Percentiles rank a stretch among this genome's conserved stretches.
Conservation (phyloP, 2,888 invertebrate species). For the Agrochola litura region DNA sequence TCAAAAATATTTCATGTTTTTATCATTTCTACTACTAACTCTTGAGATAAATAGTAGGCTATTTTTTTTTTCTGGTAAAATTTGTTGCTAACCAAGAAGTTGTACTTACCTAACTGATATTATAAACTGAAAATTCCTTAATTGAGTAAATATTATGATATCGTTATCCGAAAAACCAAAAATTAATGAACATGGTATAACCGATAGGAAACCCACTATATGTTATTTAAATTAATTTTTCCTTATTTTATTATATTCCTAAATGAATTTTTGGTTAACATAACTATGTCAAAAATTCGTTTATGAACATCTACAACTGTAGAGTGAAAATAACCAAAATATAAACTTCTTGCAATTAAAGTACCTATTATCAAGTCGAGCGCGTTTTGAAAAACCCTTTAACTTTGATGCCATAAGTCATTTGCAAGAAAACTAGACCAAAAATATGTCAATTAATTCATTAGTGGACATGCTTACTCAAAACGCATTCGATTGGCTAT, state of each 20-base stretch:
- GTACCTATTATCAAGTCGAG: not conserved
- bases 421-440: not conserved
- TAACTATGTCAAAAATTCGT: not conserved
- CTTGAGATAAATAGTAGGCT: not conserved
- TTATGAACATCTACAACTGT: not conserved
- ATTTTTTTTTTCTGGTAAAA: not conserved
- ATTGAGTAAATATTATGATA: not conserved
- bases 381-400: not conserved
- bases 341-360: not conserved
- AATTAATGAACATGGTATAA: slow-evolving; percentile 1
- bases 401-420: not conserved
- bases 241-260: slow-evolving; percentile 2
- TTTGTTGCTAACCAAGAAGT: slow-evolving; percentile 13
- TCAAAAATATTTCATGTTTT: not conserved
- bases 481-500: not conserved
- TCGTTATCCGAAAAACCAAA: not conserved
- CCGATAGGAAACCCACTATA: not conserved
- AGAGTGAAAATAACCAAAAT: not conserved
- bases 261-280: not conserved
- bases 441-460: not conserved
- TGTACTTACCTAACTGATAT: not conserved
- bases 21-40: not conserved
- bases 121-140: not conserved
- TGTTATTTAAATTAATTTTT: not conserved
- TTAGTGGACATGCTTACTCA: not conserved